Conservation (phyloP, 2,888 invertebrate species). For the Lycaena phlaeas region DNA sequence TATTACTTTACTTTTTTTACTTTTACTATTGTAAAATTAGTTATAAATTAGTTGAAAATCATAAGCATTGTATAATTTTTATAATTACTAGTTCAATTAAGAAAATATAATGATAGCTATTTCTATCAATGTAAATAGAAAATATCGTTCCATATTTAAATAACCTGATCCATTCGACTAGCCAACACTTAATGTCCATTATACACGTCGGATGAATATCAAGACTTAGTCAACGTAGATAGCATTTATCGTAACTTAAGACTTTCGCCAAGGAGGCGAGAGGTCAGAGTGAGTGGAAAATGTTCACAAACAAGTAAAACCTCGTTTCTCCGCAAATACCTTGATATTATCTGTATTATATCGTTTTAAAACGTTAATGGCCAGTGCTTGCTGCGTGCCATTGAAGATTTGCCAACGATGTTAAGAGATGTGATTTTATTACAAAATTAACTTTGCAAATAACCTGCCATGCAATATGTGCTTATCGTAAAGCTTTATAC, state of each 20-base stretch:
- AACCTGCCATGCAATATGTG: too few relatives aligned
- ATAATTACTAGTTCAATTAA: too few relatives aligned
- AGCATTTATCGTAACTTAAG: constrained; percentile 16
- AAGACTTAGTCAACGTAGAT: not conserved
- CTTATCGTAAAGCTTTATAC: too few relatives aligned
- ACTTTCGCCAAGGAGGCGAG: constrained; percentile 22
- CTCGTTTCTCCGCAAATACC: constrained; percentile 16
- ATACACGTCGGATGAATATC: not conserved
- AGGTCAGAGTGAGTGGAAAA: constrained; percentile 19
- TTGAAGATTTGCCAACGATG: not conserved
- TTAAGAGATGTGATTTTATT: too few relatives aligned
- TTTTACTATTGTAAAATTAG: too few relatives aligned
- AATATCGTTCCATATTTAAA: constrained; percentile 3
- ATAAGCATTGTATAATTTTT: too few relatives aligned
- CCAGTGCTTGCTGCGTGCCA: not conserved
- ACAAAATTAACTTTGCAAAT: too few relatives aligned
- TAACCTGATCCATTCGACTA: too few relatives aligned
- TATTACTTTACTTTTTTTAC: too few relatives aligned
- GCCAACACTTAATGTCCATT: too few relatives aligned
- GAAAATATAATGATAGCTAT: too few relatives aligned
- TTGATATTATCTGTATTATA: constrained; percentile 1
- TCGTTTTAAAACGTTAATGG: not conserved
- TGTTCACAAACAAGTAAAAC: constrained; percentile 19
- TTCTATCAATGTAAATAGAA: not conserved
- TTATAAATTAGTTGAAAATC: too few relatives aligned